Evolutionary conservation across 2,797 vertebrate genomes (phyloP).

Genomic region (Clarias fuscus): DNA sequence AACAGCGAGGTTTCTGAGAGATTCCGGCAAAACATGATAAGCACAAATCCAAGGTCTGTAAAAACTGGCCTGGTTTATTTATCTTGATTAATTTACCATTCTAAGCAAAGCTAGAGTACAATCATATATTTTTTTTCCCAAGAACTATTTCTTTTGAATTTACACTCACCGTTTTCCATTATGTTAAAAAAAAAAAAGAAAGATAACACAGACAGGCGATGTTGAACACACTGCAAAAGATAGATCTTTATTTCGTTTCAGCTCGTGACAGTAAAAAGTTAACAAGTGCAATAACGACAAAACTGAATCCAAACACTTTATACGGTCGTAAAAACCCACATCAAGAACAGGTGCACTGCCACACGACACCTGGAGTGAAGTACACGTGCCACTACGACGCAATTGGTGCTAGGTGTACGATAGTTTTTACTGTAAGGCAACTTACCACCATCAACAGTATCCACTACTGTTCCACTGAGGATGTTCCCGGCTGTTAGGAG

Average conservation of each 20-base stretch:
- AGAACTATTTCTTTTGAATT: neutral
- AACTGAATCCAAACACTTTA: constrained; percentile 23
- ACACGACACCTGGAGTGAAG: constrained; percentile 52
- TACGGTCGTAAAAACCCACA: constrained; percentile 51
- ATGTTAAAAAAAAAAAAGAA: neutral
- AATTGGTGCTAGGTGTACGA: constrained; percentile 52
- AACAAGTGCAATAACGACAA: constrained; percentile 61
- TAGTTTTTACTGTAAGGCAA: constrained; percentile 59
- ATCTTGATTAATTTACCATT: neutral
- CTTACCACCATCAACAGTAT: constrained; percentile 49
- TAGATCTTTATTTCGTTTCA: constrained; percentile 59
- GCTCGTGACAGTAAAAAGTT: constrained; percentile 60
- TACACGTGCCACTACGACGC: constrained; percentile 50
- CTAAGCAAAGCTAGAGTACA: neutral
- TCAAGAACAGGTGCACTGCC: constrained; percentile 61
- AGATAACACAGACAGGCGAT: neutral
- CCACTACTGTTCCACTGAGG: constrained; percentile 34
- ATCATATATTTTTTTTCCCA: neutral
- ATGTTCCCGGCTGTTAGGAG: constrained; percentile 14
- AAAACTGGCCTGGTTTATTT: neutral
- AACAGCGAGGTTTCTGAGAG: neutral
- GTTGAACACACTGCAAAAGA: constrained; percentile 63
- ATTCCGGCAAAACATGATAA: neutral
- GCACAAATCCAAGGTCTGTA: neutral
- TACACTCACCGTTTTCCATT: neutral